Percentiles rank a stretch among this genome's conserved stretches.
Evolutionary conservation across 2,113 vertebrate genomes (phyloP).

Genomic region (Phyllopteryx taeniolatus): DNA sequence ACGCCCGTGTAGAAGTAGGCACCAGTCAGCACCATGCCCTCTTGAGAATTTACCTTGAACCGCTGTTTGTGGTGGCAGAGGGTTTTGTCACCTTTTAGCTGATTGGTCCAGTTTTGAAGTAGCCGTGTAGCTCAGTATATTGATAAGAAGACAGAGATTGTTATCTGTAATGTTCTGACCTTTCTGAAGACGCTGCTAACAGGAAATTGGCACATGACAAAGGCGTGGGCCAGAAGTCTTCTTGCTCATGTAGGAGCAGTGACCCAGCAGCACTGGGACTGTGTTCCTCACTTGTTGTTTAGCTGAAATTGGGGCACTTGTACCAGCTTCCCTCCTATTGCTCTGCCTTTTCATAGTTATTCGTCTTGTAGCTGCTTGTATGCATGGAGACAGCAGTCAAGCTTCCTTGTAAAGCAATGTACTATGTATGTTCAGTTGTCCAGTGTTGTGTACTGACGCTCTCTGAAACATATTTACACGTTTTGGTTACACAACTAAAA

Average conservation of each 20-base stretch:
- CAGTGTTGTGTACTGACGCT: background rate
- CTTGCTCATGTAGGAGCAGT: background rate
- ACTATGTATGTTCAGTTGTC: background rate
- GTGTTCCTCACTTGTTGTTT: too few species aligned
- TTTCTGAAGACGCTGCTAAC: slow-evolving; percentile 17
- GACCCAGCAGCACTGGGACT: too few species aligned
- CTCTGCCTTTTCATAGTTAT: too few species aligned
- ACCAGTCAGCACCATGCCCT: background rate
- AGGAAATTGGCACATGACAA: slow-evolving; percentile 13
- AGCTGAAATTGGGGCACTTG: too few species aligned
- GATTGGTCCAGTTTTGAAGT: slow-evolving; percentile 14
- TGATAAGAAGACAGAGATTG: slow-evolving; percentile 36
- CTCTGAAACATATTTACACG: background rate
- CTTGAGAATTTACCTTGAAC: slow-evolving; percentile 52
- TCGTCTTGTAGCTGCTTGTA: too few species aligned
- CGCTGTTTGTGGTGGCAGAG: slow-evolving; percentile 7
- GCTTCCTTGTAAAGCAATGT: too few species aligned
- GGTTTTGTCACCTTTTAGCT: slow-evolving; percentile 44
- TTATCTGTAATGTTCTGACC: slow-evolving; percentile 27
- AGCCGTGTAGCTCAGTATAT: slow-evolving; percentile 34
- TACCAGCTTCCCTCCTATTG: too few species aligned
- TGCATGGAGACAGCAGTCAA: too few species aligned
- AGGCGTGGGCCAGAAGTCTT: background rate
- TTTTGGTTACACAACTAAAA: background rate
- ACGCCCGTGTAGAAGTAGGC: slow-evolving; percentile 23